Percentiles rank a stretch among this genome's conserved stretches.
These are phyloP conservation scores for Meta bourneti DNA, from an alignment of 2,888 invertebrate genomes.

Conservation along the genomic window DNA sequence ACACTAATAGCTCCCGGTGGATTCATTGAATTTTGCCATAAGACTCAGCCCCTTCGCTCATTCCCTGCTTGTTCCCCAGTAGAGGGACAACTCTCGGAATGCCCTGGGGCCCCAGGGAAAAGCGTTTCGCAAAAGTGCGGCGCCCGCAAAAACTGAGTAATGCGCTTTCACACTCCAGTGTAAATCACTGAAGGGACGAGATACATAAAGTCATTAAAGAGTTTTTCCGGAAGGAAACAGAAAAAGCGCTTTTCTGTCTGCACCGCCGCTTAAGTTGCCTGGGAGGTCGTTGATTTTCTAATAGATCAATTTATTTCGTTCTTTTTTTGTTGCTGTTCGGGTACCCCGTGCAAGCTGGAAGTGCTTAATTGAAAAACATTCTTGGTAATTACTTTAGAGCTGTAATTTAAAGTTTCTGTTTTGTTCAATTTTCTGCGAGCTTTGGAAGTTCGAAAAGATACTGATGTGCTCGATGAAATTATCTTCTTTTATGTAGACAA, in stretches of 20 bases:
- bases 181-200: conserved; percentile 59
- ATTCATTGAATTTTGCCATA: conserved; percentile 62
- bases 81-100: conserved; percentile 23
- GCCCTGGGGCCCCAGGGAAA: conserved; percentile 4
- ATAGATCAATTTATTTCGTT: no score
- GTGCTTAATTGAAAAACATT: not conserved
- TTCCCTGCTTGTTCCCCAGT: no score
- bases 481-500: no score
- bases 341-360: no score
- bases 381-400: not conserved
- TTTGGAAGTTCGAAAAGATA: no score
- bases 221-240: conserved; percentile 8
- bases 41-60: conserved; percentile 21
- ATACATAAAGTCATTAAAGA: conserved; percentile 64
- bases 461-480: no score
- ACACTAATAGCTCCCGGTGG: conserved; percentile 67
- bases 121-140: conserved; percentile 32
- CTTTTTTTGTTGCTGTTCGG: not conserved
- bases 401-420: not conserved
- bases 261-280: not conserved
- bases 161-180: conserved; percentile 28
- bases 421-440: not conserved
- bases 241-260: conserved; percentile 22
- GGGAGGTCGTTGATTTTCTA: not conserved
- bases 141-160: conserved; percentile 48